Percentiles rank a stretch among this genome's conserved stretches.
phyloP scores from a whole-genome alignment of 1,140 invertebrate species.

The Drosophila bocqueti region DNA sequence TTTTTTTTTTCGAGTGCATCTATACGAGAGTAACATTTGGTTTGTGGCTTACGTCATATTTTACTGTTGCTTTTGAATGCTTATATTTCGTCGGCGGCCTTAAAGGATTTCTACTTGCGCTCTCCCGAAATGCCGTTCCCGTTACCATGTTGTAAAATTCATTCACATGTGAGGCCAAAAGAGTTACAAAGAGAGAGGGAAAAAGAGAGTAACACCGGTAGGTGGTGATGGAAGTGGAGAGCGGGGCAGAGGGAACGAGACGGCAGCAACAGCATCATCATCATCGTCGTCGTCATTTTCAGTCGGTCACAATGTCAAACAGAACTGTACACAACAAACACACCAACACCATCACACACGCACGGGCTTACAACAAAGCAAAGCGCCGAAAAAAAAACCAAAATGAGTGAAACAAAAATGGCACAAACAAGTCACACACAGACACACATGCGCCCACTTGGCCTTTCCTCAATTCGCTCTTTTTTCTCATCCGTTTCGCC shows the following conservation, averaged over 20 bases:
- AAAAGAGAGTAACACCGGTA: neutral
- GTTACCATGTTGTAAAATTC: constrained; percentile 62
- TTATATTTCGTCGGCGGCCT: constrained; percentile 48
- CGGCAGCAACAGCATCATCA: constrained; percentile 28
- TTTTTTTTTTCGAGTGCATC: constrained; percentile 23
- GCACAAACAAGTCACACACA: constrained; percentile 39
- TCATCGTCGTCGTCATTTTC: constrained; percentile 33
- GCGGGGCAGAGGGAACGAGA: constrained; percentile 2
- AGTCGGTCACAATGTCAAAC: constrained; percentile 76
- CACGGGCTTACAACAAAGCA: constrained; percentile 15
- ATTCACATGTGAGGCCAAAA: constrained; percentile 46
- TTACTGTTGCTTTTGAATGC: constrained; percentile 60
- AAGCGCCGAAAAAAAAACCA: constrained; percentile 10
- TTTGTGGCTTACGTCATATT: constrained; percentile 74
- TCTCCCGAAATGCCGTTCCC: constrained; percentile 32
- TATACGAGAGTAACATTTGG: constrained; percentile 45
- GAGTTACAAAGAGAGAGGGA: neutral
- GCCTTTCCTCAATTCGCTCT: constrained; percentile 30
- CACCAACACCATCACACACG: constrained; percentile 27
- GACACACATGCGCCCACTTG: constrained; percentile 13
- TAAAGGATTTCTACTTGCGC: constrained; percentile 50
- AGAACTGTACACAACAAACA: constrained; percentile 59
- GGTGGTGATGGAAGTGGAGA: neutral
- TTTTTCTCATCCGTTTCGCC: constrained; percentile 35
- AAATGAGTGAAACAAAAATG: constrained; percentile 49